Conservation (phyloP, 2,888 invertebrate species). For the Neoscelio sp. region DNA sequence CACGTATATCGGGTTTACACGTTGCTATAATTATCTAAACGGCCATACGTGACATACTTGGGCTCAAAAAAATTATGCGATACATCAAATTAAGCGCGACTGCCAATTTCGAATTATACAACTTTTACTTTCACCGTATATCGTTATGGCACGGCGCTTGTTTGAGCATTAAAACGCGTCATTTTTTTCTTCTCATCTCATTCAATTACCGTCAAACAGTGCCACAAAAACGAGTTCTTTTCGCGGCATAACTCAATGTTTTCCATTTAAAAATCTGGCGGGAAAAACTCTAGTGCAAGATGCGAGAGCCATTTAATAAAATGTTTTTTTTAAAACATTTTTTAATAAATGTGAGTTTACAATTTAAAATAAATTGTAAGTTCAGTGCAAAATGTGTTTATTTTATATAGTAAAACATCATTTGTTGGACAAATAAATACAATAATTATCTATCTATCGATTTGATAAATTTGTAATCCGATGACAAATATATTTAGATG, state of each 20-base stretch:
- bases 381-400: no score
- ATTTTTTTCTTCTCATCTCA: constrained; percentile 7
- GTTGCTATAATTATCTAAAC: constrained; percentile 55
- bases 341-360: no score
- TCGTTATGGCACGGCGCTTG: neutral
- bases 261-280: constrained; percentile 12
- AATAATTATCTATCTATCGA: no score
- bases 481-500: no score
- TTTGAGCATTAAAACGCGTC: constrained; percentile 1
- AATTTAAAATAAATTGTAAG: no score
- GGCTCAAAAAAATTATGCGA: constrained; percentile 5
- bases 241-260: constrained; percentile 15
- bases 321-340: no score
- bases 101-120: constrained; percentile 39
- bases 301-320: constrained; percentile 10
- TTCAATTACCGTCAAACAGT: constrained; percentile 12
- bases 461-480: no score
- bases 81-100: constrained; percentile 31
- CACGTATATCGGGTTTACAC: constrained; percentile 43
- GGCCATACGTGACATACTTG: constrained; percentile 45
- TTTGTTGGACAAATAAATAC: no score
- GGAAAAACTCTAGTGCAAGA: constrained; percentile 17
- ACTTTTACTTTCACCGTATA: constrained; percentile 42
- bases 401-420: no score
- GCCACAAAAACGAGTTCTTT: constrained; percentile 48